Conservation (phyloP, 37 sponge, comb jelly and placozoan species). For the Agelas oroides region DNA sequence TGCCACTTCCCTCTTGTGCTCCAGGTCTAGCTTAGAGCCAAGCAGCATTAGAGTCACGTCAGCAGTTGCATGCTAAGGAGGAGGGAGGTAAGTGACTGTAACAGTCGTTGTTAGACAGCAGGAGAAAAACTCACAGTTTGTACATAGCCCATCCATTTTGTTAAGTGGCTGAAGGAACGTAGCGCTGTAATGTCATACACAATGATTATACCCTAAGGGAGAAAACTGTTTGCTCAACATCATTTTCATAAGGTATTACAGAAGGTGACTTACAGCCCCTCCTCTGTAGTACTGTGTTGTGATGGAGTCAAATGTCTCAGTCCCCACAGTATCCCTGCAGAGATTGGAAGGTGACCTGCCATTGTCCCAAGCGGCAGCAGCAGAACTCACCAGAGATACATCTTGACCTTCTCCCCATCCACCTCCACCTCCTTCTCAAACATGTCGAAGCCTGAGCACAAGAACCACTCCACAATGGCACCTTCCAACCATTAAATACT, state of each 20-base stretch:
- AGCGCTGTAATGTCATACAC: constrained; percentile 73
- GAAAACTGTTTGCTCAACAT: not conserved
- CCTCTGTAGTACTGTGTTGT: constrained; percentile 80
- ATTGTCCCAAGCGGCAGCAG: no score
- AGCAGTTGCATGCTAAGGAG: constrained; percentile 71
- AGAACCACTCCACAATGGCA: no score
- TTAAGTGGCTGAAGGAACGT: constrained; percentile 53
- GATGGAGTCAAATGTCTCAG: constrained; percentile 78
- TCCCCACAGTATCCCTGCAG: constrained; percentile 73
- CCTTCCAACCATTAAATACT: not conserved
- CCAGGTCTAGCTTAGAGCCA: constrained; percentile 71
- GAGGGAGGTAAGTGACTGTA: not conserved
- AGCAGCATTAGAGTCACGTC: constrained; percentile 74
- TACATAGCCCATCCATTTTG: constrained; percentile 69
- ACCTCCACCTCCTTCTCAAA: constrained; percentile 74
- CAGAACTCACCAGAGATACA: constrained; percentile 69
- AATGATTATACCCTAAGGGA: constrained; percentile 66
- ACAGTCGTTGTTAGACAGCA: not conserved
- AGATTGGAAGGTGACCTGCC: not conserved
- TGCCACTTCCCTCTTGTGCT: constrained; percentile 65
- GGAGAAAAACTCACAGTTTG: constrained; percentile 32
- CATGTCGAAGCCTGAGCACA: constrained; percentile 70
- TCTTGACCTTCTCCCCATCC: constrained; percentile 58
- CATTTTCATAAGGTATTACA: not conserved
- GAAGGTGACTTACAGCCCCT: constrained; percentile 60